A percentile compares a stretch with the other conserved stretches of the same genome.
Conservation (phyloP, 2,113 vertebrate species). For the Tylochromis polylepis region DNA sequence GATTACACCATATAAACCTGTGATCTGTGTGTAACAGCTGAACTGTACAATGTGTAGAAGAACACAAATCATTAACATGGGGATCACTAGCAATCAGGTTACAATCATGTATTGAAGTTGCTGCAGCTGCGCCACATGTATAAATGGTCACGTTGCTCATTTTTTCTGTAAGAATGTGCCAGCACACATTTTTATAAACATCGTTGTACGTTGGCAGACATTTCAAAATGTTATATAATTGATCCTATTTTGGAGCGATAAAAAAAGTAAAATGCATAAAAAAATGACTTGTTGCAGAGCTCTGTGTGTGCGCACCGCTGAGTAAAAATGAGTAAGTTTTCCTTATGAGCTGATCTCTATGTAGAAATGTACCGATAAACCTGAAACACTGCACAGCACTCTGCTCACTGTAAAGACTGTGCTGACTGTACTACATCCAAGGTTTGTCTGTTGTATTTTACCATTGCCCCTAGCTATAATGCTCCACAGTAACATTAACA, state of each 20-base stretch:
- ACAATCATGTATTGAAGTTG: neutral
- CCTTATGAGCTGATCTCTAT: neutral
- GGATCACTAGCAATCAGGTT: neutral
- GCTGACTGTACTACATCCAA: accelerated
- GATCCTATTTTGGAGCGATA: neutral
- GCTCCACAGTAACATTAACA: neutral
- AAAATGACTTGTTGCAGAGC: neutral
- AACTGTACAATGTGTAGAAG: neutral
- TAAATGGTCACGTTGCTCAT: accelerated
- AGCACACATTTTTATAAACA: neutral
- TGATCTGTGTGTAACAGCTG: neutral
- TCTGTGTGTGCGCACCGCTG: accelerated
- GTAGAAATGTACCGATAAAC: neutral
- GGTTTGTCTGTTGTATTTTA: neutral
- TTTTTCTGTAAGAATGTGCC: neutral
- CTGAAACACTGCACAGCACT: neutral
- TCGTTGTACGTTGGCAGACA: neutral
- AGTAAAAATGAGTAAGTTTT: neutral
- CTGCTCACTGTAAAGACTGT: neutral
- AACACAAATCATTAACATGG: neutral
- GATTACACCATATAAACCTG: neutral
- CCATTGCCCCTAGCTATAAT: neutral
- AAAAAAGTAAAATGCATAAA: neutral
- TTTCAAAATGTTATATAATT: neutral
- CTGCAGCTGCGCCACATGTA: neutral